Conservation (phyloP, 2,888 invertebrate species). For the Microdon myrmicae region DNA sequence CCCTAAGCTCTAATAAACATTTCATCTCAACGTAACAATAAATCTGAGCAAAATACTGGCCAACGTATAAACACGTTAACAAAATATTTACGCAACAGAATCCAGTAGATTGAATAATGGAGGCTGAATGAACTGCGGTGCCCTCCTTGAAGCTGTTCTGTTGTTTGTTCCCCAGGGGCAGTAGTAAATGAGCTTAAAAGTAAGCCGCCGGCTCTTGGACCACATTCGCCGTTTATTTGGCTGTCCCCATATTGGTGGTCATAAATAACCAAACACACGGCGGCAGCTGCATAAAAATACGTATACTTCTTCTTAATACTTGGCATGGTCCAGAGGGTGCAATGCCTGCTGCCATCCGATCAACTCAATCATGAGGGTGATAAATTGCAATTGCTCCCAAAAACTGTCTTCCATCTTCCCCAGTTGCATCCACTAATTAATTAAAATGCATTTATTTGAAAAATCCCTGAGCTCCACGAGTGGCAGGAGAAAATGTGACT, state of each 20-base stretch:
- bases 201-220: conserved; percentile 34
- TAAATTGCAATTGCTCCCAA: conserved; percentile 49
- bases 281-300: conserved; percentile 20
- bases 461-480: conserved; percentile 43
- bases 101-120: no score
- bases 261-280: conserved; percentile 39
- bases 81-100: no score
- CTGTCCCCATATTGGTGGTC: conserved; percentile 37
- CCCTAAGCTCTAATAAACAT: no score
- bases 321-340: background rate
- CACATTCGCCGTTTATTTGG: conserved; percentile 38
- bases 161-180: no score
- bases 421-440: conserved; percentile 50
- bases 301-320: conserved; percentile 3
- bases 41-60: no score
- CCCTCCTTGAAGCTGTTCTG: no score
- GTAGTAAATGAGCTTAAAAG: conserved; percentile 46
- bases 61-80: no score
- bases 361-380: conserved; percentile 44
- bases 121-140: no score
- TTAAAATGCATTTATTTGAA: conserved; percentile 52
- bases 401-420: conserved; percentile 47
- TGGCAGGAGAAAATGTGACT: conserved; percentile 30
- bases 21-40: no score
- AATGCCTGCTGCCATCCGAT: conserved; percentile 38